These are phyloP conservation scores for Hyperoplus lanceolatus DNA, from an alignment of 2,797 vertebrate species.

Conservation along the genomic window DNA sequence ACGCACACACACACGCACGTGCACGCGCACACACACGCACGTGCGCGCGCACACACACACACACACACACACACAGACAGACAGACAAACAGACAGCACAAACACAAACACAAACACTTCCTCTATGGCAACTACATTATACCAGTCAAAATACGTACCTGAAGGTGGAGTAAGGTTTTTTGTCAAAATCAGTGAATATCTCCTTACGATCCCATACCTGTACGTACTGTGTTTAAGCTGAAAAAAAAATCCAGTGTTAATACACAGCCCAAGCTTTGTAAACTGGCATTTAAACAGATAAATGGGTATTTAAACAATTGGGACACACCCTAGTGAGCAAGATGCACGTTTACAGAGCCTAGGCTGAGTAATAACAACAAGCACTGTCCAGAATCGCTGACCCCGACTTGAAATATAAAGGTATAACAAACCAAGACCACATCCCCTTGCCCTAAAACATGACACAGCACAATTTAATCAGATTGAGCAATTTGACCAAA, in stretches of 20 bases:
- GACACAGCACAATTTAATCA: conserved; percentile 21
- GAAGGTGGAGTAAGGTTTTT: neutral
- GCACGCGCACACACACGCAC: neutral
- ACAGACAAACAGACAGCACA: conserved; percentile 1
- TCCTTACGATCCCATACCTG: too few relatives aligned
- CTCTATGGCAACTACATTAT: neutral
- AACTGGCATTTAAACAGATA: too few relatives aligned
- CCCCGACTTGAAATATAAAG: neutral
- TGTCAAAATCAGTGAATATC: too few relatives aligned
- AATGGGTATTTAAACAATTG: too few relatives aligned
- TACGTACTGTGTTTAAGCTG: too few relatives aligned
- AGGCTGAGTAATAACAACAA: too few relatives aligned
- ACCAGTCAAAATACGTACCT: neutral
- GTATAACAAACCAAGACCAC: neutral
- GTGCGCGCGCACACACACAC: neutral
- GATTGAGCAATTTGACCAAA: conserved; percentile 32
- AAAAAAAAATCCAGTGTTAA: too few relatives aligned
- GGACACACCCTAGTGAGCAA: too few relatives aligned
- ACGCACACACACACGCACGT: neutral
- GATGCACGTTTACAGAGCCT: too few relatives aligned
- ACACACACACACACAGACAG: neutral
- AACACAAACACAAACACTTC: neutral
- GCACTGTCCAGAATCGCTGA: too few relatives aligned
- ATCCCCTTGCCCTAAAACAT: neutral
- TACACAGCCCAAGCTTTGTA: too few relatives aligned